Conservation (phyloP, 2,888 invertebrate species). For the Melanotus villosus region DNA sequence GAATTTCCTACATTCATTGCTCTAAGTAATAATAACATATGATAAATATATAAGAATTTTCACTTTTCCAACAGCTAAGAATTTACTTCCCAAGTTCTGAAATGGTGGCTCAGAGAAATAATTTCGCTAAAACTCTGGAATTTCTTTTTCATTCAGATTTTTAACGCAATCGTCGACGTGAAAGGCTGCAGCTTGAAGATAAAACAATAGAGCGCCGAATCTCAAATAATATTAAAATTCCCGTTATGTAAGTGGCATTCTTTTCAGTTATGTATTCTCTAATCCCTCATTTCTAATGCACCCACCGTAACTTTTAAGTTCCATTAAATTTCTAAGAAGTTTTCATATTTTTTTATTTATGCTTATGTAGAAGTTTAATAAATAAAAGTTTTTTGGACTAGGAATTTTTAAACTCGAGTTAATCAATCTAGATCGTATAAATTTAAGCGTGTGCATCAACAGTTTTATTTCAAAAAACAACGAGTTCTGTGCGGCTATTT, state of each 20-base stretch:
- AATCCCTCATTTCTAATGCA: constrained; percentile 9
- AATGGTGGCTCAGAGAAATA: not conserved
- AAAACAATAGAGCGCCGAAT: constrained; percentile 19
- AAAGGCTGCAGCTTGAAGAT: constrained; percentile 19
- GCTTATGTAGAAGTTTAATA: not conserved
- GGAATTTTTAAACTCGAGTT: no score
- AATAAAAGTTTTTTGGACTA: no score
- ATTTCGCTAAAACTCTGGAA: not conserved
- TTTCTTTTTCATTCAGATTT: constrained; percentile 12
- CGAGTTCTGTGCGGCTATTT: no score
- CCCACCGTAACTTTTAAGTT: constrained; percentile 4
- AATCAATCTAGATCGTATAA: no score
- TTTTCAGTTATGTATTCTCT: constrained; percentile 9
- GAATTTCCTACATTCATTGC: no score
- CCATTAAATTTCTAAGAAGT: not conserved
- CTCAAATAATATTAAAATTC: constrained; percentile 24
- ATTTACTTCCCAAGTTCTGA: not conserved
- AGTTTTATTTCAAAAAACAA: no score
- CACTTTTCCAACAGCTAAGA: not conserved
- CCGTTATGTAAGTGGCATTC: constrained; percentile 3
- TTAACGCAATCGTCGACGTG: constrained; percentile 17
- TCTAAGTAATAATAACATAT: no score
- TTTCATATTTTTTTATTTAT: not conserved
- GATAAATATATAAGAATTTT: no score
- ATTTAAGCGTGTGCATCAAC: no score